Evolutionary conservation across 2,888 invertebrate genomes (phyloP).

Genomic region (Gymnosoma rotundatum): DNA sequence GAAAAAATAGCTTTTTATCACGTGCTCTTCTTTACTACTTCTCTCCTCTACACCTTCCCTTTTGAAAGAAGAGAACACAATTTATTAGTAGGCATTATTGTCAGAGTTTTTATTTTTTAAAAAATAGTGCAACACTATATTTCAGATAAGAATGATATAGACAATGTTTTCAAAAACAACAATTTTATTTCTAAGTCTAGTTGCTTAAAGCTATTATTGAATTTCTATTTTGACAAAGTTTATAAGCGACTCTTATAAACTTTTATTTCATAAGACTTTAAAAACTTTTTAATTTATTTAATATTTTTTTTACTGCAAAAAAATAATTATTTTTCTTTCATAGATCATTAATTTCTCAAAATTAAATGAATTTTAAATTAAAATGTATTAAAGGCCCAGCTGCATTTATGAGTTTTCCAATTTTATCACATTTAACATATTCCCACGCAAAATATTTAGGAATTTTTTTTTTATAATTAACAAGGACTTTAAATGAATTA

Average conservation of each 20-base stretch:
- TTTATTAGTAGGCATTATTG: no score
- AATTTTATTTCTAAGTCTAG: no score
- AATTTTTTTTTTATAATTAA: conserved; percentile 53
- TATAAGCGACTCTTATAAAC: not conserved
- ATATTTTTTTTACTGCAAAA: not conserved
- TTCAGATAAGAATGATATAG: no score
- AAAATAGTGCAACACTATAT: no score
- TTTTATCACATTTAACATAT: conserved; percentile 19
- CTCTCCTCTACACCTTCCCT: no score
- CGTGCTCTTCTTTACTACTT: no score
- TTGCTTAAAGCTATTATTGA: no score
- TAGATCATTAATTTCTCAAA: conserved; percentile 77
- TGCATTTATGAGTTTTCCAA: conserved; percentile 3
- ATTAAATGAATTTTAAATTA: conserved; percentile 66
- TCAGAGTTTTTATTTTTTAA: no score
- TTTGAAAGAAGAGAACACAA: no score
- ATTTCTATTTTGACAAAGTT: no score
- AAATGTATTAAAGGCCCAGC: conserved; percentile 43
- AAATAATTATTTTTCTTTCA: conserved; percentile 45
- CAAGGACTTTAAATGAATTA: conserved; percentile 45
- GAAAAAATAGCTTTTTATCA: no score
- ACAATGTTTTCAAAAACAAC: no score
- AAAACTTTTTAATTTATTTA: not conserved
- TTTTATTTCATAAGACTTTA: not conserved
- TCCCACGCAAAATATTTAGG: conserved; percentile 57